phyloP scores from a whole-genome alignment of 2,888 invertebrate genomes.

The Mimumesa dahlbomi region DNA sequence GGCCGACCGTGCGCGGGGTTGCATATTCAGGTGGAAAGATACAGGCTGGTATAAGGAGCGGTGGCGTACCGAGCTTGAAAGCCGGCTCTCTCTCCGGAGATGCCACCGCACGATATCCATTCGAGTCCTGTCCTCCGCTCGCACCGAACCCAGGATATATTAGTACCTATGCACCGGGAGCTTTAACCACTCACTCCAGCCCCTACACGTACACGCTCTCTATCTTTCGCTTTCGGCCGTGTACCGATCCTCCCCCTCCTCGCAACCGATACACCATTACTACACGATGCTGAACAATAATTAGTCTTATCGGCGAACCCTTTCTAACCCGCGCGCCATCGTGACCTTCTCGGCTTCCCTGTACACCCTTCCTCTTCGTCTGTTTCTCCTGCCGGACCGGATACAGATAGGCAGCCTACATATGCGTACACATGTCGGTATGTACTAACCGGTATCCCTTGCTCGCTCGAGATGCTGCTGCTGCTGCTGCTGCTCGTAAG shows the following conservation, averaged over 20 bases:
- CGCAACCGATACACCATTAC: conserved; percentile 45
- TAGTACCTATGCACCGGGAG: conserved; percentile 55
- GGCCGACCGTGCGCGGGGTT: conserved; percentile 53
- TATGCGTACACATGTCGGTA: conserved; percentile 46
- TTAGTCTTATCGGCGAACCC: conserved; percentile 71
- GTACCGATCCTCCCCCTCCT: conserved; percentile 20
- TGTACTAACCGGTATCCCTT: conserved; percentile 33
- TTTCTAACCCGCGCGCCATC: conserved; percentile 57
- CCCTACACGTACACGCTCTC: not conserved
- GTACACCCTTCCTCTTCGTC: conserved; percentile 25
- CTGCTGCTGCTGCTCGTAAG: not conserved
- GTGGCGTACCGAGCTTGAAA: conserved; percentile 67
- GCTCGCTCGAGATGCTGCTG: conserved; percentile 1
- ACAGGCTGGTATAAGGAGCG: conserved; percentile 61
- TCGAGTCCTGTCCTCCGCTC: conserved; percentile 64
- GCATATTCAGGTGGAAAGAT: conserved; percentile 57
- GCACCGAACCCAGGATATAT: conserved; percentile 55
- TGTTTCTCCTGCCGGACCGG: conserved; percentile 43
- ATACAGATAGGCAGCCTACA: conserved; percentile 51
- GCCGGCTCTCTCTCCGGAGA: conserved; percentile 74
- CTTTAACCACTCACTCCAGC: conserved; percentile 13
- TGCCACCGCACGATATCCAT: conserved; percentile 74
- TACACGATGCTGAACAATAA: conserved; percentile 68
- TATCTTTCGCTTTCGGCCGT: not conserved
- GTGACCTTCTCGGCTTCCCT: conserved; percentile 6